Evolutionary conservation across 1,140 invertebrate genomes (phyloP).

Genomic region (Charaxes varanes): DNA sequence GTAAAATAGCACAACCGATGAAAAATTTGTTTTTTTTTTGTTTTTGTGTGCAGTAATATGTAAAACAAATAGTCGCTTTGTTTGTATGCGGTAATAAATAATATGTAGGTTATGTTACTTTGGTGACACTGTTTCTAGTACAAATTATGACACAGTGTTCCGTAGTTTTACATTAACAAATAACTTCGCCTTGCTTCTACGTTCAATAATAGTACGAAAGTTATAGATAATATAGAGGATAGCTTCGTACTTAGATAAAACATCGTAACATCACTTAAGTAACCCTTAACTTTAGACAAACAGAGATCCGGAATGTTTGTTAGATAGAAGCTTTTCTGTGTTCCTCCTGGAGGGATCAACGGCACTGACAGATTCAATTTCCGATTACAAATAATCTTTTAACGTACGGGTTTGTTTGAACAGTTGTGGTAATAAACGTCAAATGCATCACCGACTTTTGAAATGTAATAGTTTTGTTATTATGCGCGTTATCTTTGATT

Average conservation of each 20-base stretch:
- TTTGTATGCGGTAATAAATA: not conserved
- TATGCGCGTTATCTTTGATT: too few species aligned
- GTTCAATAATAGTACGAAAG: too few species aligned
- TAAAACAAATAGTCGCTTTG: not conserved
- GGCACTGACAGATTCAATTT: conserved; percentile 52
- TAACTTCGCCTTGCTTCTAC: too few species aligned
- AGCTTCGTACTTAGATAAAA: conserved; percentile 5
- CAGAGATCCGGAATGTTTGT: conserved; percentile 18
- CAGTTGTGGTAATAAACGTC: not conserved
- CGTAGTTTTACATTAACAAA: too few species aligned
- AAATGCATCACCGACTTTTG: not conserved
- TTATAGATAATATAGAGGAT: too few species aligned
- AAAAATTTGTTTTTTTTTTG: too few species aligned
- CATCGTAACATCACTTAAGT: conserved; percentile 13
- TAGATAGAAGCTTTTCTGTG: conserved; percentile 42
- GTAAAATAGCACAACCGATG: too few species aligned
- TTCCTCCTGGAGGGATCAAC: conserved; percentile 32
- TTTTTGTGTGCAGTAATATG: too few species aligned
- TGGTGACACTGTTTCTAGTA: too few species aligned
- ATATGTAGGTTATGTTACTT: too few species aligned
- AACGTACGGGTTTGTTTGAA: conserved; percentile 6
- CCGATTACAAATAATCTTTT: conserved; percentile 32
- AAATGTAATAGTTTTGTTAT: not conserved
- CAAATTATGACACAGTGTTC: too few species aligned
- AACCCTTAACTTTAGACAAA: conserved; percentile 11